Base-by-base conservation (phyloP, 2,797 vertebrate genomes). In the Cercopithecus petaurista region DNA sequence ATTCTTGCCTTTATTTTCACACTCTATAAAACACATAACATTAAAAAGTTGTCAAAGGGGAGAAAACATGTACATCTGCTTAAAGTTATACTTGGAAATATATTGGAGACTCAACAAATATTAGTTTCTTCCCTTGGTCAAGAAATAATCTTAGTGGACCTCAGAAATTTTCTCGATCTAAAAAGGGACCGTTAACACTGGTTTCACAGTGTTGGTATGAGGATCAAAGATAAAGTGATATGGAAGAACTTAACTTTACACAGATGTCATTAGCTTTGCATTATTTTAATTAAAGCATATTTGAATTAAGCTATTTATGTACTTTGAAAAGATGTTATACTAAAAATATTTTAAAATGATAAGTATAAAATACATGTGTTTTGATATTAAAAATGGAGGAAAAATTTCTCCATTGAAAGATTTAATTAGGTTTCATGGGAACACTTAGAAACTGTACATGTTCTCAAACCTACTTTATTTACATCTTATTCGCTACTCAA, bases 301-400 rank as follows among this genome's bases (percentile, higher is more conserved):
- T 95, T 88, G 30, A 39, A 72, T 79, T 94, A 77, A 96, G 67
- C 70, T 76, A 8, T 52, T 14, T 64, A 43, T 70, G 14, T 77
- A 57, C 50, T 91, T 97, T 86, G 85, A 88, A 93, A 91, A 83
- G 76, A 48, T 84, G 19, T 89, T 95, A 61, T 7, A 88, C 36
- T 91, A 19, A 94, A 91, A 96, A 43, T 77, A 82, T 64, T 93
- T 81, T 64, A 72, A 88, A 90, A 57, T 36, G 26, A 64, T 90
- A 96, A 86, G 28, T 92, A 93, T 43, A 96, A 93, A 95, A 88
- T 83, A 70, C 13, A 61, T 81, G 10, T 83, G 59, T 95, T 96
- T 96, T 96, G 39, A 50, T 86, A 92, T 61, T 96, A 72, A 81
- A 95, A 96, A 41, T 94, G 3, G 43, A 91, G 1, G 70, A 55